A percentile compares a stretch with the other conserved stretches of the same genome.
phyloP scores from a whole-genome alignment of 1,140 invertebrate genomes.

The Drosophila trapezifrons region DNA sequence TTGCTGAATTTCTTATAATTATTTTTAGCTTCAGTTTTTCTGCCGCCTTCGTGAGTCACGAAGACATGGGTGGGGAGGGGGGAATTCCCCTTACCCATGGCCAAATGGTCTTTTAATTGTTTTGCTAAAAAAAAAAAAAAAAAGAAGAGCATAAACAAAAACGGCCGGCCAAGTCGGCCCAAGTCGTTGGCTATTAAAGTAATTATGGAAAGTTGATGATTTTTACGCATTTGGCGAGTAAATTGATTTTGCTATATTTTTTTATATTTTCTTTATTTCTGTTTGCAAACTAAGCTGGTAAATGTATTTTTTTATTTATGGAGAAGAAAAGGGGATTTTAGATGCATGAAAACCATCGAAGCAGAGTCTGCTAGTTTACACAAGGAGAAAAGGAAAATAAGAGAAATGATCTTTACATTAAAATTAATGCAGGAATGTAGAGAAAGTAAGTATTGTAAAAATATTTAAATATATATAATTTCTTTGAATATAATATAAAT shows the following conservation, averaged over 20 bases:
- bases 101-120: conserved; percentile 57
- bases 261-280: conserved; percentile 2
- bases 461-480: too few species aligned
- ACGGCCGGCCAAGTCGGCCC: neutral
- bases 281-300: neutral
- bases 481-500: too few species aligned
- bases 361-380: neutral
- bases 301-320: conserved; percentile 5
- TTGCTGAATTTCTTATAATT: conserved; percentile 39
- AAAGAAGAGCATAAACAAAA: conserved; percentile 9
- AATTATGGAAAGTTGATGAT: conserved; percentile 44
- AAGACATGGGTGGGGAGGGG: conserved; percentile 1
- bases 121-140: conserved; percentile 4
- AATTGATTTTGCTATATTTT: conserved; percentile 40
- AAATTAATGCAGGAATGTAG: too few species aligned
- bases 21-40: conserved; percentile 47
- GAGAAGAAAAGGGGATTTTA: neutral
- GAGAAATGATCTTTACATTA: neutral
- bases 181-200: conserved; percentile 14
- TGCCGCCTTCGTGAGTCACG: conserved; percentile 26
- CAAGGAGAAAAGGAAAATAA: neutral
- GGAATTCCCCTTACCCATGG: conserved; percentile 12
- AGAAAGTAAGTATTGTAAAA: too few species aligned
- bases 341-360: conserved; percentile 4
- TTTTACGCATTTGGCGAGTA: conserved; percentile 35